Conservation (phyloP, 2,797 vertebrate species). For the Acipenser ruthenus region DNA sequence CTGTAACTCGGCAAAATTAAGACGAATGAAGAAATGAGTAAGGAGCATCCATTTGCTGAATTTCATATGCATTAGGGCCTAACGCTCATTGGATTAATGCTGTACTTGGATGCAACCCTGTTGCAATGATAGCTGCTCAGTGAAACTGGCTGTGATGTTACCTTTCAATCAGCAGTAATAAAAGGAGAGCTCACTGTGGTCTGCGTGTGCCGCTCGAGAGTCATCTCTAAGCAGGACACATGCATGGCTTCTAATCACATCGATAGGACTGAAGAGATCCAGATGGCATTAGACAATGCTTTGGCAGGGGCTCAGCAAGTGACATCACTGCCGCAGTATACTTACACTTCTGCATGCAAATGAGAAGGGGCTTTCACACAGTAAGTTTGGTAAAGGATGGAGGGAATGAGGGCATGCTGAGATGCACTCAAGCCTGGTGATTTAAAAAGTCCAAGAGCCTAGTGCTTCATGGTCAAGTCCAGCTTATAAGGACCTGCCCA, state of each 20-base stretch:
- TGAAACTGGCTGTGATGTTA: neutral
- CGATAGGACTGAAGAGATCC: constrained; percentile 42
- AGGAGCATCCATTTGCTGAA: too few species aligned
- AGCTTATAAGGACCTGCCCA: too few species aligned
- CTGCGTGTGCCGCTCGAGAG: neutral
- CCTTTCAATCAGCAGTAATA: neutral
- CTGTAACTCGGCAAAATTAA: too few species aligned
- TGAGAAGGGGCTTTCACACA: constrained; percentile 6
- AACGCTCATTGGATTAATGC: too few species aligned
- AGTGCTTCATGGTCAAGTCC: too few species aligned
- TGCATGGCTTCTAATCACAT: constrained; percentile 50
- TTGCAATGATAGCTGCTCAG: neutral
- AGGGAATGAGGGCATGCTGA: too few species aligned
- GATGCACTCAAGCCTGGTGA: too few species aligned
- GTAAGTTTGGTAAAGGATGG: neutral
- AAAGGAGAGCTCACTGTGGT: neutral
- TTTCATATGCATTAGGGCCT: too few species aligned
- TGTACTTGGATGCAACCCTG: neutral
- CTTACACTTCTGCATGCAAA: constrained; percentile 6
- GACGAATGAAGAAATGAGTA: too few species aligned
- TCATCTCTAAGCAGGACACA: constrained; percentile 22
- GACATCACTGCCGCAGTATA: constrained; percentile 53
- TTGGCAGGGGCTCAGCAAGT: constrained; percentile 54
- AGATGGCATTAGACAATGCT: constrained; percentile 53
- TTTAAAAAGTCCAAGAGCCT: too few species aligned